A percentile compares a stretch with the other conserved stretches of the same genome.
Conservation (phyloP, 2,888 invertebrate species). For the Meteorus colon region DNA sequence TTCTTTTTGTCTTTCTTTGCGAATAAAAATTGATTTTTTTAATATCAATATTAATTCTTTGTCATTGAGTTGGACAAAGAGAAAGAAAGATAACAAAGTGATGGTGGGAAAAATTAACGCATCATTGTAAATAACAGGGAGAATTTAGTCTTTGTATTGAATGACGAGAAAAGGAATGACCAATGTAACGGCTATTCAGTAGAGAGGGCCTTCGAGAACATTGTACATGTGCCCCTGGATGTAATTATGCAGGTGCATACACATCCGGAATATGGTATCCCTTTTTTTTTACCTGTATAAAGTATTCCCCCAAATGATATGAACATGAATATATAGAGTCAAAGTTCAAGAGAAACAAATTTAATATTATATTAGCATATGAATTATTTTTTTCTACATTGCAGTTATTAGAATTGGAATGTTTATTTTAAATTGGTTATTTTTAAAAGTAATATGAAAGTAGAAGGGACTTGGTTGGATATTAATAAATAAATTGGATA, state of each 20-base stretch:
- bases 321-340: background rate
- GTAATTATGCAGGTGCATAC: conserved; percentile 44
- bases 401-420: too few species aligned
- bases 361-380: background rate
- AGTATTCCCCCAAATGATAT: background rate
- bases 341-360: background rate
- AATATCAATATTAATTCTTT: background rate
- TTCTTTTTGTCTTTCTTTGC: too few species aligned
- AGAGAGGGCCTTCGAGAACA: conserved; percentile 15
- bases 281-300: background rate
- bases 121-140: background rate
- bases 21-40: background rate
- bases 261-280: conserved; percentile 36
- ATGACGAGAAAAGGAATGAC: background rate
- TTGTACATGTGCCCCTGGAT: conserved; percentile 13
- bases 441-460: too few species aligned
- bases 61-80: too few species aligned
- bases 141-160: background rate
- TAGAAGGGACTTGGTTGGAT: too few species aligned
- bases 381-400: background rate
- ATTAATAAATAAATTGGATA: too few species aligned
- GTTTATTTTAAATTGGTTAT: too few species aligned
- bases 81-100: too few species aligned
- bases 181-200: conserved; percentile 26
- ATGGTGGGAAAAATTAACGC: background rate